Evolutionary conservation across 2,113 vertebrate species (phyloP).

Genomic region (Elephas maximus): DNA sequence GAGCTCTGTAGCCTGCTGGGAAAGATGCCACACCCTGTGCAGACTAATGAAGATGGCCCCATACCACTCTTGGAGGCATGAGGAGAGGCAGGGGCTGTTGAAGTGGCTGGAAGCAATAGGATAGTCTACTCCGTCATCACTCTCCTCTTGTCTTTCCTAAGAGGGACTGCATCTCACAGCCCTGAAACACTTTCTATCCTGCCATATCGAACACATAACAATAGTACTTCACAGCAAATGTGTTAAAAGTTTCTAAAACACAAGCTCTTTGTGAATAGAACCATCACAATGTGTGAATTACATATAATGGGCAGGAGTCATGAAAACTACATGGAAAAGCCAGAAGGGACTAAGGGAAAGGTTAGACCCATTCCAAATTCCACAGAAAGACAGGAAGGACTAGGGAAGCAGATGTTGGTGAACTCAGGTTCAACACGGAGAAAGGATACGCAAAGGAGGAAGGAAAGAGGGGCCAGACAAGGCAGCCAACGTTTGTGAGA

Average conservation of each 20-base stretch:
- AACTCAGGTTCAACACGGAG: not conserved
- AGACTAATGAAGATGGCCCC: not conserved
- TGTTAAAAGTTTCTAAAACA: conserved; percentile 4
- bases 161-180: not conserved
- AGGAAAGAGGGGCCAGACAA: not conserved
- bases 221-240: not conserved
- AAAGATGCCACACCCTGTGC: not conserved
- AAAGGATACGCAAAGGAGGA: not conserved
- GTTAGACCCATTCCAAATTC: not conserved
- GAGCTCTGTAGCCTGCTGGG: not conserved
- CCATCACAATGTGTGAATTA: not conserved
- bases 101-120: not conserved
- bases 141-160: not conserved
- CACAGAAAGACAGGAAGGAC: not conserved
- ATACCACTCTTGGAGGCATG: not conserved
- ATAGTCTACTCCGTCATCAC: not conserved
- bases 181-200: not conserved
- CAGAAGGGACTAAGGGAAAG: not conserved
- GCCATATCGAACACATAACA: conserved; percentile 11
- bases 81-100: not conserved
- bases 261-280: not conserved
- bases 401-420: not conserved
- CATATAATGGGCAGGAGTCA: not conserved
- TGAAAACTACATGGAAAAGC: conserved; percentile 19
- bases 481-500: not conserved